phyloP scores from a whole-genome alignment of 2,797 vertebrate genomes.

The Phylloscopus collybita region DNA sequence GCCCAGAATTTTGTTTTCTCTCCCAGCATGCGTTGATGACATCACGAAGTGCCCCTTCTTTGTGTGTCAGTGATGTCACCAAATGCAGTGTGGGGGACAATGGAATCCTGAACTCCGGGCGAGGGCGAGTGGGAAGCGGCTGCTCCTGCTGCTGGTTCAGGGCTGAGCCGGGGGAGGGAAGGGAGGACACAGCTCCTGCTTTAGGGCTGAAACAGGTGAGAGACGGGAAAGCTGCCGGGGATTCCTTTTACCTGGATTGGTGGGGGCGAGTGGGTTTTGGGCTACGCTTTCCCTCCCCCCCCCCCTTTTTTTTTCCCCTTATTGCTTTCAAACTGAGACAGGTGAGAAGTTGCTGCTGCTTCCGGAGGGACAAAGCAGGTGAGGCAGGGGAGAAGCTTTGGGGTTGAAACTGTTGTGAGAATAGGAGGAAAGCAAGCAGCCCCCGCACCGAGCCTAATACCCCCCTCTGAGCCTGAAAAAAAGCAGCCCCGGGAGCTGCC shows the following conservation, averaged over 20 bases:
- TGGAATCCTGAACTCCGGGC: constrained; percentile 59
- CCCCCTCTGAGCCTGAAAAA: neutral
- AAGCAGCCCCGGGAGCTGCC: neutral
- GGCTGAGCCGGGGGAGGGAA: constrained; percentile 40
- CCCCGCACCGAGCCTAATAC: neutral
- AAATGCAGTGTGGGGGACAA: constrained; percentile 67
- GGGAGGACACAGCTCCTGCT: constrained; percentile 20
- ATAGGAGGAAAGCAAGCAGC: neutral
- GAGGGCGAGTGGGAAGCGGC: constrained; percentile 43
- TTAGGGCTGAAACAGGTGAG: constrained; percentile 64
- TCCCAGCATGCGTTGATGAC: constrained; percentile 62
- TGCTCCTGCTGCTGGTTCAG: constrained; percentile 34
- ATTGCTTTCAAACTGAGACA: constrained; percentile 20
- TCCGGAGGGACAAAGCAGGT: constrained; percentile 39
- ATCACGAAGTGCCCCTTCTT: constrained; percentile 64
- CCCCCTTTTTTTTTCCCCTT: too few relatives aligned
- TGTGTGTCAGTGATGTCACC: constrained; percentile 68
- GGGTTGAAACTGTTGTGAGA: neutral
- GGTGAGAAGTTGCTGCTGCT: constrained; percentile 60
- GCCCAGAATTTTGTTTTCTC: constrained; percentile 50
- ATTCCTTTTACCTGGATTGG: neutral
- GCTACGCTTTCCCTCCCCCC: neutral
- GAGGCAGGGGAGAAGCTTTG: neutral
- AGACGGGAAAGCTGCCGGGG: constrained; percentile 18
- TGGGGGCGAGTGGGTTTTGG: neutral